These are phyloP conservation scores for Pachycephala philippinensis DNA, from an alignment of 2,113 vertebrate genomes.

Conservation along the genomic window DNA sequence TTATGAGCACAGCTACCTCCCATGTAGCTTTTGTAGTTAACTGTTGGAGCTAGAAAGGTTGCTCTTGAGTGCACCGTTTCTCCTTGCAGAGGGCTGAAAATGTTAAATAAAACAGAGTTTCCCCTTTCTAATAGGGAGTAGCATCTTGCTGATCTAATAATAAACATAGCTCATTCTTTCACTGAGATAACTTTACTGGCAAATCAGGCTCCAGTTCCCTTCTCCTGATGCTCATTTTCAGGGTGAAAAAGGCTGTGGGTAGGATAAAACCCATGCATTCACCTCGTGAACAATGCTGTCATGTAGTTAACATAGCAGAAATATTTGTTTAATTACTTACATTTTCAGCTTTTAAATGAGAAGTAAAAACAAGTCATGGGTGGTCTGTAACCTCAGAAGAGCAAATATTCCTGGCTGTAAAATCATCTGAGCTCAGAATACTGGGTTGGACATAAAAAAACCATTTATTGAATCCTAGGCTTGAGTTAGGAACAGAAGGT, in stretches of 20 bases:
- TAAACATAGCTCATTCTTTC: not conserved
- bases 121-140: not conserved
- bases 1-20: constrained; percentile 47
- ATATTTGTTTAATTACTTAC: constrained; percentile 72
- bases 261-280: not conserved
- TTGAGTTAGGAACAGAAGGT: constrained; percentile 69
- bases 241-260: not conserved
- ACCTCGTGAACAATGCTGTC: constrained; percentile 25
- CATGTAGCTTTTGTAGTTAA: constrained; percentile 44
- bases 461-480: constrained; percentile 66
- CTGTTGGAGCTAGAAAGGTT: not conserved
- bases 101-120: not conserved
- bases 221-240: not conserved
- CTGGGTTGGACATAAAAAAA: constrained; percentile 68
- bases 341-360: constrained; percentile 67
- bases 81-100: not conserved
- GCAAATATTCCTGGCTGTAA: constrained; percentile 71
- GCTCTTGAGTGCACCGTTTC: not conserved
- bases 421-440: constrained; percentile 73
- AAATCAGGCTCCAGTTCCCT: not conserved
- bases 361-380: constrained; percentile 68
- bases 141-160: constrained; percentile 23
- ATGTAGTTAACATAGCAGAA: not conserved
- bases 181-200: not conserved
- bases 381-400: constrained; percentile 73